These are phyloP conservation scores for Potamarius usumacintae DNA, from an alignment of 2,113 vertebrate species.

Conservation along the genomic window DNA sequence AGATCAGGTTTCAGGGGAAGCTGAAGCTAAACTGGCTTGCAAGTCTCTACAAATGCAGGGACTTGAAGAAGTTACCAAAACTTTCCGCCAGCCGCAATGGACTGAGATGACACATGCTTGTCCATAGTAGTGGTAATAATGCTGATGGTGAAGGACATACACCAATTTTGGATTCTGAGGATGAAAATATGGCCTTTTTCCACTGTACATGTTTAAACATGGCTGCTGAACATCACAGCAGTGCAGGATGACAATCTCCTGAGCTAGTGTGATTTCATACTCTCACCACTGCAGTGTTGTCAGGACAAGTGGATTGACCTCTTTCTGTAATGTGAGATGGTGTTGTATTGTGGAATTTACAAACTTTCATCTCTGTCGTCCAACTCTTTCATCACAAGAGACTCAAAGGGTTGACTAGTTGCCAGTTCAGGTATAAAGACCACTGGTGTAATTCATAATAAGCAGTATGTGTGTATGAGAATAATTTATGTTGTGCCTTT, in stretches of 20 bases:
- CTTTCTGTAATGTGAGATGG: slow-evolving; percentile 73
- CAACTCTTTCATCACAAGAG: slow-evolving; percentile 72
- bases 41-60: slow-evolving; percentile 63
- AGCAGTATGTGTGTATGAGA: neutral
- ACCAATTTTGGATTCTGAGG: slow-evolving; percentile 16
- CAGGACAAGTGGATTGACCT: slow-evolving; percentile 77
- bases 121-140: slow-evolving; percentile 12
- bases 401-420: slow-evolving; percentile 61
- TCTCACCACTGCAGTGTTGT: slow-evolving; percentile 61
- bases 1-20: slow-evolving; percentile 72
- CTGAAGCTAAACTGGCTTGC: slow-evolving; percentile 53
- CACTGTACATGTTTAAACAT: slow-evolving; percentile 31
- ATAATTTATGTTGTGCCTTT: neutral
- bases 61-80: slow-evolving; percentile 53
- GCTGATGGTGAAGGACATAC: slow-evolving; percentile 18
- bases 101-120: slow-evolving; percentile 29
- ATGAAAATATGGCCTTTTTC: slow-evolving; percentile 30
- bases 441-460: slow-evolving; percentile 37
- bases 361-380: slow-evolving; percentile 75
- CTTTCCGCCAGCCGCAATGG: slow-evolving; percentile 42
- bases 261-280: slow-evolving; percentile 57
- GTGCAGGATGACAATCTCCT: slow-evolving; percentile 53
- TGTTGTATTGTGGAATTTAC: slow-evolving; percentile 72
- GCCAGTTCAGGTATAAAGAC: slow-evolving; percentile 59
- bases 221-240: slow-evolving; percentile 58